Percentiles rank a stretch among this genome's conserved stretches.
Conservation (phyloP, 2,797 vertebrate genomes). For the Karalla daura region DNA sequence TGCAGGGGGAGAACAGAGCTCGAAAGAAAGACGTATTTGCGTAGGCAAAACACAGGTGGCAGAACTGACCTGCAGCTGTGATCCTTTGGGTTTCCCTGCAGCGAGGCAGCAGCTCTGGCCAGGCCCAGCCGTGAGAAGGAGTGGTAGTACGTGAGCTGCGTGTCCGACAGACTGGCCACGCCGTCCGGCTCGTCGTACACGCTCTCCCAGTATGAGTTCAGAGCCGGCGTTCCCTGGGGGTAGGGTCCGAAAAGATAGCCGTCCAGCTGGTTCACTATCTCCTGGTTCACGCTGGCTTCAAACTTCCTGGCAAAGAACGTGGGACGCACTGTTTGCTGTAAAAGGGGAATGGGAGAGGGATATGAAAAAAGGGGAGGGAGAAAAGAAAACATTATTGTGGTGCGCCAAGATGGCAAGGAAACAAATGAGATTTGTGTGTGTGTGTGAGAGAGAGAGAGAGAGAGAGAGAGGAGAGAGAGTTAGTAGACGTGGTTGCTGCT, state of each 20-base stretch:
- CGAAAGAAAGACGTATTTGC: conserved; percentile 18
- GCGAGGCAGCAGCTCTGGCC: conserved; percentile 83
- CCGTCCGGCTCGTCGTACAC: conserved; percentile 93
- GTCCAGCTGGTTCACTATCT: conserved; percentile 96
- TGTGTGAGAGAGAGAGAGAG: conserved; percentile 39
- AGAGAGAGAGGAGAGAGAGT: conserved; percentile 26
- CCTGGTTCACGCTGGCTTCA: conserved; percentile 97
- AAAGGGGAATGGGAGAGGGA: not conserved
- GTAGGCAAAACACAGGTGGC: conserved; percentile 15
- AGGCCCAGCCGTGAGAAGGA: conserved; percentile 92
- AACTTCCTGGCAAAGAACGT: conserved; percentile 99
- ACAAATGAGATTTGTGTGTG: conserved; percentile 47
- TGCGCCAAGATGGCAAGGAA: conserved; percentile 38
- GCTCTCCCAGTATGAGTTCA: conserved; percentile 96
- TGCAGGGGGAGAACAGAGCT: accelerated
- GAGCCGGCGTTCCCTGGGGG: conserved; percentile 86
- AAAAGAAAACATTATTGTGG: conserved; percentile 54
- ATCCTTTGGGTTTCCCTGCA: conserved; percentile 86
- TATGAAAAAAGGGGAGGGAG: conserved; percentile 46
- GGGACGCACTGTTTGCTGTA: conserved; percentile 94
- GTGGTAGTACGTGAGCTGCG: conserved; percentile 92
- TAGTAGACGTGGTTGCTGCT: conserved; percentile 25
- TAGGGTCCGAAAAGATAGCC: conserved; percentile 91
- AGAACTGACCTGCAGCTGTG: conserved; percentile 92
- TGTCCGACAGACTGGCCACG: conserved; percentile 87